A percentile compares a stretch with the other conserved stretches of the same genome.
phyloP scores from a whole-genome alignment of 2,888 invertebrate genomes.

The Arctia plantaginis region DNA sequence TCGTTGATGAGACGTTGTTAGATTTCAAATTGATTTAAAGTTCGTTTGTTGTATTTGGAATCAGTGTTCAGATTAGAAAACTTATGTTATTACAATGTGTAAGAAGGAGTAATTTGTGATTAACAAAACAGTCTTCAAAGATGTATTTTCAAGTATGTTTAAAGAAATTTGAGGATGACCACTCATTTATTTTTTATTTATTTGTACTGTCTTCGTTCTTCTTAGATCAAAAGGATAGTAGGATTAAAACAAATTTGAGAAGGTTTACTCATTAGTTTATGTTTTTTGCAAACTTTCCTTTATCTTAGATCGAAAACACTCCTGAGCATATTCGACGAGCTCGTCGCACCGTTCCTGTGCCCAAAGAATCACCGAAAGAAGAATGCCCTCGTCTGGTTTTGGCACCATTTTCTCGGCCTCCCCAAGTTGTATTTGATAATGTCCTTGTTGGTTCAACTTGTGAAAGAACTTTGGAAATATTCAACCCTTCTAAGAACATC shows the following conservation, averaged over 20 bases:
- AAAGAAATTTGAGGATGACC: neutral
- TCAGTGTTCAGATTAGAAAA: neutral
- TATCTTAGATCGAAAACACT: slow-evolving; percentile 79
- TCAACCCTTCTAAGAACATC: slow-evolving; percentile 84
- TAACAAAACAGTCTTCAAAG: slow-evolving; percentile 6
- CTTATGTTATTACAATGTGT: slow-evolving; percentile 19
- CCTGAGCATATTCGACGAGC: slow-evolving; percentile 76
- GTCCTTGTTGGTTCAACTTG: slow-evolving; percentile 86
- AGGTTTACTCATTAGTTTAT: neutral
- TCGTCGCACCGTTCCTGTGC: slow-evolving; percentile 68
- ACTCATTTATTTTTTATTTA: neutral
- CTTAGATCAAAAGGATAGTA: slow-evolving; percentile 31
- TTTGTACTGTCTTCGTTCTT: neutral
- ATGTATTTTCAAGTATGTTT: slow-evolving; percentile 51
- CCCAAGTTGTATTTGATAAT: slow-evolving; percentile 90
- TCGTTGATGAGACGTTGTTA: slow-evolving; percentile 40
- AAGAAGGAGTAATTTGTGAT: slow-evolving; percentile 19
- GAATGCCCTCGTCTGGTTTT: slow-evolving; percentile 85
- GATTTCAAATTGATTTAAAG: slow-evolving; percentile 33
- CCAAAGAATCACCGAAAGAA: slow-evolving; percentile 70
- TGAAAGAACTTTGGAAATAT: slow-evolving; percentile 84
- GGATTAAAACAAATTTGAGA: slow-evolving; percentile 18
- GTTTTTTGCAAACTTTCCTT: neutral
- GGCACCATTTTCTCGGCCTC: slow-evolving; percentile 89
- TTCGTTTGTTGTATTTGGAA: slow-evolving; percentile 37